These are phyloP conservation scores for Lepus americanus DNA, from an alignment of 2,113 vertebrate species.

Conservation along the genomic window DNA sequence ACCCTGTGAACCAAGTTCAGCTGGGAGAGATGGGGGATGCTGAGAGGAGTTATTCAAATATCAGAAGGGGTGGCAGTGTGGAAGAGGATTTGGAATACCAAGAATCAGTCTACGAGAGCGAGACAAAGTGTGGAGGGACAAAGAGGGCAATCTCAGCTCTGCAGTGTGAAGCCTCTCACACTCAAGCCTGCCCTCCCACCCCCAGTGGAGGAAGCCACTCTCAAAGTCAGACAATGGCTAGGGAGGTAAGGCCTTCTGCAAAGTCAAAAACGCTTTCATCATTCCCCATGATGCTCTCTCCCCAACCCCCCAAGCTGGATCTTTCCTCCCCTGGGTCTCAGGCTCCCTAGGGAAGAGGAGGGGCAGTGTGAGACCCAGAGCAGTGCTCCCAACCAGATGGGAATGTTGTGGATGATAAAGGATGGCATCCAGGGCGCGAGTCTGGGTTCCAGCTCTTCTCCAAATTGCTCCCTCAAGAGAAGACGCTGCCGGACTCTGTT, in stretches of 20 bases:
- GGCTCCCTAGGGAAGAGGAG: slow-evolving; percentile 49
- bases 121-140: not conserved
- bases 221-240: not conserved
- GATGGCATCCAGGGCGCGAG: slow-evolving; percentile 72
- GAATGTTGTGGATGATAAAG: slow-evolving; percentile 75
- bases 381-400: slow-evolving; percentile 76
- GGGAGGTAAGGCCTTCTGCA: slow-evolving; percentile 43
- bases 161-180: slow-evolving; percentile 4
- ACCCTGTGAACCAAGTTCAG: slow-evolving; percentile 34
- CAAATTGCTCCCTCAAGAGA: slow-evolving; percentile 81
- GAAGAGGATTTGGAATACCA: slow-evolving; percentile 48
- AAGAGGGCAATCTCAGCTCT: slow-evolving; percentile 18
- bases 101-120: slow-evolving; percentile 44
- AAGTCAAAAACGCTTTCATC: slow-evolving; percentile 23
- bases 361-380: slow-evolving; percentile 66
- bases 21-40: not conserved
- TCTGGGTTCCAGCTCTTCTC: slow-evolving; percentile 79
- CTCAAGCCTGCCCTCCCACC: not conserved
- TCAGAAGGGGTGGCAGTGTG: not conserved
- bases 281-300: not conserved
- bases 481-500: slow-evolving; percentile 74
- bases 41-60: slow-evolving; percentile 24
- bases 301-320: not conserved
- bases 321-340: slow-evolving; percentile 55
- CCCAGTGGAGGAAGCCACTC: not conserved